Evolutionary conservation across 30 jellyfish, hydroid and myxozoan species (phyloP), one percentile per base, ranked within the genome.

Genomic region (Mastigias papua): DNA sequence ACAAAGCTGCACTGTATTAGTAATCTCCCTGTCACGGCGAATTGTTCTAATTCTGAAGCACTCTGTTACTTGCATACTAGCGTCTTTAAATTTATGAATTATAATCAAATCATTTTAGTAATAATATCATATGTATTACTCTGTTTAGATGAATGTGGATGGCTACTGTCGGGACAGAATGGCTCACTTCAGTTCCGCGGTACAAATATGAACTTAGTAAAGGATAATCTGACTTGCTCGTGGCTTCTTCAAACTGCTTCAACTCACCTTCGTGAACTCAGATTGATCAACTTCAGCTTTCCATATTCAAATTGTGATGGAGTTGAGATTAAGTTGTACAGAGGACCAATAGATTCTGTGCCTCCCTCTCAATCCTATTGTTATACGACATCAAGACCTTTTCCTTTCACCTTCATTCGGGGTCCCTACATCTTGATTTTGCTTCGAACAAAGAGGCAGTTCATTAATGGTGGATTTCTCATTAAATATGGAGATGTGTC

Each of bases 141-240:
- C 25, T 10, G 25, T 50, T 25, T 77, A 77, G 88, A n/a, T 54
- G 77, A 37, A 34, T 77, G 88, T 54, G 88, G 88, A 0, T 77
- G 88, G 88, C 54, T 20, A 35, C 66, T 54, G 21, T 34, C 35
- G 13, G 88, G 76, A 25, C 8, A 34, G 0, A 34, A 35, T 35
- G 88, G 88, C 33, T 46, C 77, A 0, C 29, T 77, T 34, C 63
- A 34, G 7, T 58, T 27, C 88, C 22, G 28, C 88, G 57, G 11
- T 23, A 10, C 68, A 9, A 27, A 23, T 15, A 29, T 37, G 4
- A 54, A 42, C 23, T n/a, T 23, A 25, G 22, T 11, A 34, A 28
- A 6, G 11, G 48, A 27, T 2, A 30, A 62, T 42, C 34, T 30
- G 49, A 29, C 60, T 48, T 77, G 88, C 26, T 27, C 88, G 5